Evolutionary conservation across 2,888 invertebrate species (phyloP).

Genomic region (Ephialtes manifestator): DNA sequence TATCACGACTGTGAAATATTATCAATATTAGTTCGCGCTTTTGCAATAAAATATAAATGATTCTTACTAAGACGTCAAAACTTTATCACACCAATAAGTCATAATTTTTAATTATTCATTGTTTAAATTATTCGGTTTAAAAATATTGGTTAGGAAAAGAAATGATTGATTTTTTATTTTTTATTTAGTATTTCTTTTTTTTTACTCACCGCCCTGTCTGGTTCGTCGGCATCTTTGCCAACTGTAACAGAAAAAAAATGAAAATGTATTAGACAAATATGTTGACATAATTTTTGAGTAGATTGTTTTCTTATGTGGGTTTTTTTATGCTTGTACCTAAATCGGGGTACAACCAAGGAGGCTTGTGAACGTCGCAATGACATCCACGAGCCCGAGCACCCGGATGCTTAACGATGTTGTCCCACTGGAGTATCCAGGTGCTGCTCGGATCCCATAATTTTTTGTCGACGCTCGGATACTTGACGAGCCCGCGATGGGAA

Average conservation of each 20-base stretch:
- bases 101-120: too few species aligned
- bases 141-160: too few species aligned
- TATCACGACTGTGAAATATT: conserved; percentile 58
- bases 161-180: neutral
- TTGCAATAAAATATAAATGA: too few species aligned
- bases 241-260: conserved; percentile 77
- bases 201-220: conserved; percentile 84
- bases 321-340: conserved; percentile 78
- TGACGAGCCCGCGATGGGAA: conserved; percentile 81
- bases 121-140: too few species aligned
- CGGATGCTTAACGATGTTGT: conserved; percentile 87
- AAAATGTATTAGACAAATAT: conserved; percentile 7
- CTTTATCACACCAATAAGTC: too few species aligned
- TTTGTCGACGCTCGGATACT: conserved; percentile 84
- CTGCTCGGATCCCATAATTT: conserved; percentile 86
- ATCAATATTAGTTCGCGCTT: too few species aligned
- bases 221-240: conserved; percentile 84
- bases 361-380: conserved; percentile 85
- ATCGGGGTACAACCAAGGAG: conserved; percentile 83
- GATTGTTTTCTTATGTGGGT: neutral
- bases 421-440: conserved; percentile 87
- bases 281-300: neutral
- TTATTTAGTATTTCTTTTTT: conserved; percentile 21
- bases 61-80: too few species aligned
- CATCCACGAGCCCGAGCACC: conserved; percentile 86